A percentile compares a stretch with the other conserved stretches of the same genome.
These are phyloP conservation scores for Blastobasis adustella DNA, from an alignment of 2,888 invertebrate species.

Conservation along the genomic window DNA sequence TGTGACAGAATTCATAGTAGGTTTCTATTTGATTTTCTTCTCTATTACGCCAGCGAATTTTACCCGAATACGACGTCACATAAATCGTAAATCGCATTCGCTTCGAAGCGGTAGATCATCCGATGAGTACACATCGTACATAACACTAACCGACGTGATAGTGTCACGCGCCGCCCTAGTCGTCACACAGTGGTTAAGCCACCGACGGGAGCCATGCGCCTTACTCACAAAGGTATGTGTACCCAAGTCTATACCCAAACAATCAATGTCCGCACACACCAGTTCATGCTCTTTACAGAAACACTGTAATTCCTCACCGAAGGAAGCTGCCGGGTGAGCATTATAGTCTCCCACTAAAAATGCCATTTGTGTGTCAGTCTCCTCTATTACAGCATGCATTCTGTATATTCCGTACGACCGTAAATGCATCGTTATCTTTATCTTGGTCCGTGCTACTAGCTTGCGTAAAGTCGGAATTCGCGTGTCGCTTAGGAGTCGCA, in stretches of 20 bases:
- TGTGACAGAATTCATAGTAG: not conserved
- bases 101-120: slow-evolving; percentile 1
- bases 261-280: not conserved
- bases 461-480: too few relatives aligned
- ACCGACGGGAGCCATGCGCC: not conserved
- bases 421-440: too few relatives aligned
- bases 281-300: not conserved
- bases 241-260: not conserved
- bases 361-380: too few relatives aligned
- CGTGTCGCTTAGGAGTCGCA: too few relatives aligned
- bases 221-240: not conserved
- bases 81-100: not conserved
- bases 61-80: not conserved
- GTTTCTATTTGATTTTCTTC: not conserved
- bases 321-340: too few relatives aligned
- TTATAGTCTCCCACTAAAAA: too few relatives aligned
- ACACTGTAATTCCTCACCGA: not conserved
- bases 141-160: not conserved
- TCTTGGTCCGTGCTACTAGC: too few relatives aligned
- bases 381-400: too few relatives aligned
- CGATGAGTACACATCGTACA: not conserved
- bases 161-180: too few relatives aligned
- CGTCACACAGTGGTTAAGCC: not conserved
- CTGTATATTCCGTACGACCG: too few relatives aligned
- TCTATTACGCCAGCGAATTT: not conserved